Evolutionary conservation across 2,113 vertebrate species (phyloP).

Genomic region (Cromileptes altivelis): DNA sequence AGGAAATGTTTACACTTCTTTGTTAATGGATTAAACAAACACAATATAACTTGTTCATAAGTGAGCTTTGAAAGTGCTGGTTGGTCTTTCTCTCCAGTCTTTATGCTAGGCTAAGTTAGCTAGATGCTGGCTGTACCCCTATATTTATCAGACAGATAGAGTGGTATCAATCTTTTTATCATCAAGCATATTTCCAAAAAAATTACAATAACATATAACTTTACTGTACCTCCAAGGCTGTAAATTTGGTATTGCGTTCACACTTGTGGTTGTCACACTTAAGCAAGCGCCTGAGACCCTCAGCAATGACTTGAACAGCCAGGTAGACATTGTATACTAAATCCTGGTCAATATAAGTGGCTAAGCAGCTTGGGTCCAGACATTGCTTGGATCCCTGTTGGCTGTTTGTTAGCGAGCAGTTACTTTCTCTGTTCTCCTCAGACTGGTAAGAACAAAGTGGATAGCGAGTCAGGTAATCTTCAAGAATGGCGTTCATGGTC

Average conservation of each 20-base stretch:
- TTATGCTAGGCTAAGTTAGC: too few relatives aligned
- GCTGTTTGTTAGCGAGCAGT: not conserved
- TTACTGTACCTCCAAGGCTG: slow-evolving; percentile 65
- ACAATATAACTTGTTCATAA: too few relatives aligned
- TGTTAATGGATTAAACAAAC: too few relatives aligned
- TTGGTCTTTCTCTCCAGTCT: too few relatives aligned
- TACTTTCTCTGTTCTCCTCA: not conserved
- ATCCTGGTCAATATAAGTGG: slow-evolving; percentile 39
- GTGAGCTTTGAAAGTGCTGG: too few relatives aligned
- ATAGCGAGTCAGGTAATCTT: not conserved
- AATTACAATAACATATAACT: not conserved
- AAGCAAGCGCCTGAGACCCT: slow-evolving; percentile 60
- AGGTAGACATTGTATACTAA: slow-evolving; percentile 65
- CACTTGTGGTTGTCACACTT: slow-evolving; percentile 54
- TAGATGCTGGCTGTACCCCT: too few relatives aligned
- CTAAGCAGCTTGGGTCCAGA: slow-evolving; percentile 34
- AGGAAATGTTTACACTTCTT: too few relatives aligned
- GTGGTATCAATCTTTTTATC: not conserved
- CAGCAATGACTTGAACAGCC: slow-evolving; percentile 69
- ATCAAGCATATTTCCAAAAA: too few relatives aligned
- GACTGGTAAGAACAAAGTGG: slow-evolving; percentile 10
- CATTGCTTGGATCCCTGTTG: not conserved
- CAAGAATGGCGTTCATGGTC: not conserved
- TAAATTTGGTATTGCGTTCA: slow-evolving; percentile 25
- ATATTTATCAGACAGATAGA: too few relatives aligned